These are phyloP conservation scores for Latrodectus geometricus DNA, from an alignment of 1,140 invertebrate genomes.

Conservation along the genomic window DNA sequence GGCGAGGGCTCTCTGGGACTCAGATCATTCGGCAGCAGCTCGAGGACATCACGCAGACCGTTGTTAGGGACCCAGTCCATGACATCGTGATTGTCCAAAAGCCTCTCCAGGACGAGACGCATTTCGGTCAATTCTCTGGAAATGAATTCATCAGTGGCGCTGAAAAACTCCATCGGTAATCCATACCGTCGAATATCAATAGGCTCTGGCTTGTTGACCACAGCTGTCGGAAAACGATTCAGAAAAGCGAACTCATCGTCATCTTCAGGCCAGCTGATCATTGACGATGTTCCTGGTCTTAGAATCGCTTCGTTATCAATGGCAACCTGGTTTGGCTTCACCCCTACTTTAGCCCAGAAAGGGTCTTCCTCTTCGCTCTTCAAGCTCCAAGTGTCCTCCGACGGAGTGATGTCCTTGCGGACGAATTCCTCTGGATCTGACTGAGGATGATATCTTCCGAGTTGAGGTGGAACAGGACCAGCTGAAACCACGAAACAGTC, in stretches of 20 bases:
- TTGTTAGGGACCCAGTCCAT: background rate
- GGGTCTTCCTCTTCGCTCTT: background rate
- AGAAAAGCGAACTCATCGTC: background rate
- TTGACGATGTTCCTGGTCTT: background rate
- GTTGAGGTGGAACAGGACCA: constrained; percentile 29
- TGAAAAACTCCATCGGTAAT: background rate
- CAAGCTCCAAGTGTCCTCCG: background rate
- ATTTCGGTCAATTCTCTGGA: constrained; percentile 40
- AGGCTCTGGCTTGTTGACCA: background rate
- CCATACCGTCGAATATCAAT: too few relatives aligned
- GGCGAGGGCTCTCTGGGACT: constrained; percentile 26
- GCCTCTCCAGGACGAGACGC: constrained; percentile 34
- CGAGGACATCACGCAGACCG: constrained; percentile 19
- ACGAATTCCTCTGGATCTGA: constrained; percentile 51
- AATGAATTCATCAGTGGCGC: constrained; percentile 11
- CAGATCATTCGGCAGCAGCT: constrained; percentile 15
- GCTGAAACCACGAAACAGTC: constrained; percentile 54
- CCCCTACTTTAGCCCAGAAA: background rate
- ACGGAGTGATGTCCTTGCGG: background rate
- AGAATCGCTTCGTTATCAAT: background rate
- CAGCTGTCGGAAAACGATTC: background rate
- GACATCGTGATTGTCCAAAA: constrained; percentile 31
- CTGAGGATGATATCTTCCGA: constrained; percentile 56
- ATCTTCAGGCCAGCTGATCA: background rate
- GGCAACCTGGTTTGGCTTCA: background rate